Conservation (phyloP, 1,140 invertebrate species). For the Drosophila yakuba region DNA sequence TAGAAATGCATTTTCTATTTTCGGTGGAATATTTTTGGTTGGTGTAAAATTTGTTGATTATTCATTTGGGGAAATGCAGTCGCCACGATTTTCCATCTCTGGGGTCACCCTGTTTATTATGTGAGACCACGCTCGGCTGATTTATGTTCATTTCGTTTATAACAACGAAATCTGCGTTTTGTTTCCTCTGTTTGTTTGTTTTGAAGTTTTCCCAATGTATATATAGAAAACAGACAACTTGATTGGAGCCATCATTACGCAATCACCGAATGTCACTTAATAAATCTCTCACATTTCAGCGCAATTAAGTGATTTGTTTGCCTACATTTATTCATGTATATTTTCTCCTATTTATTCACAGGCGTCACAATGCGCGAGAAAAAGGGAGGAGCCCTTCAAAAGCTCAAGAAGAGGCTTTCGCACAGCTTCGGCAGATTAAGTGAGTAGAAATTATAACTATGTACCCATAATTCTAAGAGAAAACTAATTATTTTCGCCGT, state of each 20-base stretch:
- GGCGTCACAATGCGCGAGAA: conserved; percentile 95
- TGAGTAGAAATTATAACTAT: conserved; percentile 87
- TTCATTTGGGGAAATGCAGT: conserved; percentile 35
- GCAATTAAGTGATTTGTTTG: conserved; percentile 49
- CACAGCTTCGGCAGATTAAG: conserved; percentile 96
- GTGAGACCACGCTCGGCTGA: conserved; percentile 74
- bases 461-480: neutral
- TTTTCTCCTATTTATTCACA: conserved; percentile 85
- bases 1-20: conserved; percentile 64
- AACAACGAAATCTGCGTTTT: conserved; percentile 62
- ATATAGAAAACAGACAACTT: conserved; percentile 19
- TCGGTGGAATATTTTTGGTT: conserved; percentile 31
- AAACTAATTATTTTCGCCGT: neutral
- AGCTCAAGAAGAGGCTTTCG: conserved; percentile 95
- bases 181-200: conserved; percentile 63
- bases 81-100: conserved; percentile 20
- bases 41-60: conserved; percentile 43
- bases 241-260: conserved; percentile 48
- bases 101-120: conserved; percentile 65
- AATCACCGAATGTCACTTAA: conserved; percentile 48
- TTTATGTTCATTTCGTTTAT: conserved; percentile 79
- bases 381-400: conserved; percentile 94
- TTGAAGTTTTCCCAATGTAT: conserved; percentile 36
- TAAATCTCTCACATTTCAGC: conserved; percentile 32
- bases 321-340: conserved; percentile 24